A percentile compares a stretch with the other conserved stretches of the same genome.
These are phyloP conservation scores for Hemithea aestivaria DNA, from an alignment of 2,888 invertebrate genomes.

Conservation along the genomic window DNA sequence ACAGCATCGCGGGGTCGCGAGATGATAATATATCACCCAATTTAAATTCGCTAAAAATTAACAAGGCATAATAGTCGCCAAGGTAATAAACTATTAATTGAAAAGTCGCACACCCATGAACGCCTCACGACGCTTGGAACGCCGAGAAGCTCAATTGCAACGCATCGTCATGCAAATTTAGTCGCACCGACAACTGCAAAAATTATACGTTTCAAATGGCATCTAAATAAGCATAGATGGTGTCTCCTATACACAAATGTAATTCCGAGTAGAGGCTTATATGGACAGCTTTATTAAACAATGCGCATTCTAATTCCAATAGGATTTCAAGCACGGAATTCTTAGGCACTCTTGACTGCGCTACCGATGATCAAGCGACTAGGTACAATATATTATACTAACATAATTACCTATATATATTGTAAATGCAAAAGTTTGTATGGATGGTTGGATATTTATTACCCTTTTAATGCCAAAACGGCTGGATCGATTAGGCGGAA, in stretches of 20 bases:
- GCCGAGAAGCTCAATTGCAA: constrained; percentile 40
- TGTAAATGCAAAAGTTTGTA: too few relatives aligned
- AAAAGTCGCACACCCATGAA: constrained; percentile 33
- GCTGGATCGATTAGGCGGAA: too few relatives aligned
- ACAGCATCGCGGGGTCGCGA: constrained; percentile 5
- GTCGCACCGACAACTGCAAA: constrained; percentile 51
- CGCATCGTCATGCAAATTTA: constrained; percentile 58
- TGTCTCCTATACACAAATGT: constrained; percentile 27
- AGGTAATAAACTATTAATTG: constrained; percentile 38
- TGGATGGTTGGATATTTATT: too few relatives aligned
- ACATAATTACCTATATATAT: too few relatives aligned
- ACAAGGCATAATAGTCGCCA: constrained; percentile 24
- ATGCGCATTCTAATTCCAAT: constrained; percentile 3
- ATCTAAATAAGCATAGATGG: constrained; percentile 48
- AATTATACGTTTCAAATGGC: constrained; percentile 57
- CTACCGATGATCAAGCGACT: too few relatives aligned
- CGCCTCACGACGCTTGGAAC: too few relatives aligned
- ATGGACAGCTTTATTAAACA: constrained; percentile 18
- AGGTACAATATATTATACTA: too few relatives aligned
- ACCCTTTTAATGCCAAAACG: too few relatives aligned
- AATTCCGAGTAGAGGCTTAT: constrained; percentile 31
- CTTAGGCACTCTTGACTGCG: too few relatives aligned
- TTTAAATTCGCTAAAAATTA: constrained; percentile 26
- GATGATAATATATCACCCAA: constrained; percentile 20
- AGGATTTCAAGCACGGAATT: not conserved